Base-by-base conservation (phyloP, 2,888 invertebrate genomes). In the Agrochola circellaris region DNA sequence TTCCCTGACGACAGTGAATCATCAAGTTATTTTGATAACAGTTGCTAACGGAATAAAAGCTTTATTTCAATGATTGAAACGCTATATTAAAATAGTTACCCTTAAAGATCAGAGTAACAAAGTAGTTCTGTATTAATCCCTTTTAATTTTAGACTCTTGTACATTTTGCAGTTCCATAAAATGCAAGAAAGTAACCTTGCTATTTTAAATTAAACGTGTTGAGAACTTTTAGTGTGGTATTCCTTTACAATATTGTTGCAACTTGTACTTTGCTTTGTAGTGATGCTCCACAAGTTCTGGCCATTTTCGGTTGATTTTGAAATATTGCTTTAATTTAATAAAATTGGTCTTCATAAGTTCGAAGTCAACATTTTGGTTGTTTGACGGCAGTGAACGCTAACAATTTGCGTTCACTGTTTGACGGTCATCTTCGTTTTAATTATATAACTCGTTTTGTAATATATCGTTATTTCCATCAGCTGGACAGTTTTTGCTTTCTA, bases 11-110 rank as follows among this genome's bases (percentile, higher is more conserved):
- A 79, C 80, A 84, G 42, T 72, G 72, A 81, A 56, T 71, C 51
- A 83, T 23, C 8, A 26, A 79, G 80, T 51, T 84, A 84, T 81
- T 80, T 84, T 54, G 56, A 61, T 20, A 61, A 11, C 54, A 74
- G 54, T 72, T 71, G 80, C 30, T 56, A 84, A 79, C 7, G 66
- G 56, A 79, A 79, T 58, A n/a, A 51, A 56, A 65, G n/a, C 79
- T 79, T 60, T 79, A 56, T 71, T 61, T 8, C 60, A 48, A 83
- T 30, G 54, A 48, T 30, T 64, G 38, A 30, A 83, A 69, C 20
- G 11, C 45, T 34, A 26, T 79, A 30, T 56, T 79, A 1, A 61
- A 69, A 70, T 48, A 65, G 23, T 56, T 62, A n/a, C 56, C 42
- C n/a, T 42, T 48, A 54, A 17, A 79, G 20, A 72, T 34, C n/a